These are phyloP conservation scores for Ips nitidus DNA, from an alignment of 1,140 invertebrate genomes.

Conservation along the genomic window DNA sequence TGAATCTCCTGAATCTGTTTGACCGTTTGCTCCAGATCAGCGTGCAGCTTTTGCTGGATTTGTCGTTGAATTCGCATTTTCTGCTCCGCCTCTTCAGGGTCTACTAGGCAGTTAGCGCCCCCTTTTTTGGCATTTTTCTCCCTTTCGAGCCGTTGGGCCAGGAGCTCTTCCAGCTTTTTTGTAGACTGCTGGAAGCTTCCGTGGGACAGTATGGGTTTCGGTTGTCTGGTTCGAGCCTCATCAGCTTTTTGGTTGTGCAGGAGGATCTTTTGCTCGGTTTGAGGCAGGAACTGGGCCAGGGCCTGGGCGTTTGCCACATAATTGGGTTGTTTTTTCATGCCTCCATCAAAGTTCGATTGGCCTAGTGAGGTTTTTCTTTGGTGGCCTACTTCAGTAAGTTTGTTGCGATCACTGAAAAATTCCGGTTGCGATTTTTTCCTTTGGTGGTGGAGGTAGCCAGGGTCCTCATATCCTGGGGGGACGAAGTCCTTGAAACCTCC, in stretches of 20 bases:
- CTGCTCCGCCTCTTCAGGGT: constrained; percentile 45
- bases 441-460: constrained; percentile 36
- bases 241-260: constrained; percentile 40
- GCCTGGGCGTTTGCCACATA: constrained; percentile 47
- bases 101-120: constrained; percentile 35
- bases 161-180: constrained; percentile 51
- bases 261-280: constrained; percentile 45
- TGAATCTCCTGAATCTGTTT: constrained; percentile 53
- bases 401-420: constrained; percentile 38
- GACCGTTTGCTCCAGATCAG: constrained; percentile 52
- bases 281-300: constrained; percentile 47
- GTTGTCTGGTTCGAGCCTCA: constrained; percentile 35
- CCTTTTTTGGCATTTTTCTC: constrained; percentile 42
- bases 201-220: constrained; percentile 46
- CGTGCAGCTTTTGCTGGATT: constrained; percentile 52
- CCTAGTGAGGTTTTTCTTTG: constrained; percentile 43
- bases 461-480: constrained; percentile 33
- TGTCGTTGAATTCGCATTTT: constrained; percentile 51
- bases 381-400: constrained; percentile 39
- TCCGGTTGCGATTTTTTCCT: constrained; percentile 49
- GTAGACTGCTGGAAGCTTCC: constrained; percentile 50
- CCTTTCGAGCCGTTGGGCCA: constrained; percentile 49
- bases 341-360: constrained; percentile 43
- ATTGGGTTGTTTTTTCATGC: constrained; percentile 35
- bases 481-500: constrained; percentile 52